phyloP scores from a whole-genome alignment of 2,113 vertebrate genomes.

The Hemicordylus capensis region DNA sequence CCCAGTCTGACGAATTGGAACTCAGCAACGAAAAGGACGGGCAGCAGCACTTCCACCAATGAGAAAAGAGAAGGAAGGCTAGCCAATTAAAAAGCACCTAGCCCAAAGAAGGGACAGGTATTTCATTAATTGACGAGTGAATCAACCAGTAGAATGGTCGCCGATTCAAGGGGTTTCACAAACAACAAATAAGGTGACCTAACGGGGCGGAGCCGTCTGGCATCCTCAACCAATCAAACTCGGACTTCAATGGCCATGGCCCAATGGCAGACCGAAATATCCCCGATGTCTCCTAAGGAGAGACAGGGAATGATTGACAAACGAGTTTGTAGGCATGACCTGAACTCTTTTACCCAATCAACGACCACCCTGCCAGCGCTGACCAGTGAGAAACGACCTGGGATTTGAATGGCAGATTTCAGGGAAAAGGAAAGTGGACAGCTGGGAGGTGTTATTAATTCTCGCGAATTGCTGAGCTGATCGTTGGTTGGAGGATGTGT shows the following conservation, averaged over 20 bases:
- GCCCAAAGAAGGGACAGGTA: rapidly evolving
- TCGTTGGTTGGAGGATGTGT: no score
- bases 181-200: constrained; percentile 55
- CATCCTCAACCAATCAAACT: background rate
- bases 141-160: background rate
- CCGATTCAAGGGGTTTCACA: background rate
- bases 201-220: rapidly evolving
- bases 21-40: background rate
- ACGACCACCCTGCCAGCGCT: no score
- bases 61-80: rapidly evolving
- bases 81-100: rapidly evolving
- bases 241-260: rapidly evolving
- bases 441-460: background rate
- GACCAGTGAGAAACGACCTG: background rate
- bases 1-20: rapidly evolving
- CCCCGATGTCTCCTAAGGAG: background rate
- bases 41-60: background rate
- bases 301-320: background rate
- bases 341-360: background rate
- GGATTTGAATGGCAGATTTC: background rate
- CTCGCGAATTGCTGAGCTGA: no score
- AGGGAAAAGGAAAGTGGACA: background rate
- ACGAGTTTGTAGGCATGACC: rapidly evolving
- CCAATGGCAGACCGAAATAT: background rate
- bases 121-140: rapidly evolving